Base-by-base conservation (phyloP, 2,888 invertebrate species). In the Temnothorax rugatulus region DNA sequence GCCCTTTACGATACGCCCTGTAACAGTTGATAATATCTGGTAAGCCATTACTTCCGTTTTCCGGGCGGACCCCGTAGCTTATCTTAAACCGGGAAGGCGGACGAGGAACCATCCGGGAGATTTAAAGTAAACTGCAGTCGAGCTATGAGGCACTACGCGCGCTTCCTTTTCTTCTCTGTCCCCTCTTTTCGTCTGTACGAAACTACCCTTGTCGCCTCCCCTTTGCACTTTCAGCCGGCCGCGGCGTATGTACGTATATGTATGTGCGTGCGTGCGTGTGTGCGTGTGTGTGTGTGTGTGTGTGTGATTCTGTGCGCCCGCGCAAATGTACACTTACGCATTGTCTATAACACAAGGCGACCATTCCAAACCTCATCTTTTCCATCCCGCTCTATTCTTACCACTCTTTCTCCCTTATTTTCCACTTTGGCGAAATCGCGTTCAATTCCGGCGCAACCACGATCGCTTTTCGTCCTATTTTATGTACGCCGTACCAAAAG, bases 31-130 rank as follows among this genome's bases (percentile, higher is more conserved):
- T 94, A 93, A 93, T 93, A 94, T 94, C 93, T 93, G 89, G 92
- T 94, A 92, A 94, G 90, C 93, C 93, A 93, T 94, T 93, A 92
- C 92, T 94, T 94, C 93, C 92, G 91, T 91, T 93, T 92, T 90
- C 93, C 91, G 91, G 89, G 86, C 87, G 89, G 89, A 90, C 91
- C 89, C 88, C 89, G 88, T 89, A 92, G 91, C 92, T 93, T 93
- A 94, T 93, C 93, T 92, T 84, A 87, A 91, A 92, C 89, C 89
- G 86, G 86, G 89, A 88, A 89, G 88, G 88, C 85, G 90, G 88
- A 90, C 90, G 89, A 88, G 89, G 84, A 90, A 91, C 90, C 92
- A 92, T 93, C 86, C 89, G 82, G 89, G 85, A 93, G 91, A 92
- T 93, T 93, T 91, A 92, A 92, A 92, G 89, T 92, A 91, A 93